phyloP scores from a whole-genome alignment of 2,113 vertebrate species.

The Candoia aspera region DNA sequence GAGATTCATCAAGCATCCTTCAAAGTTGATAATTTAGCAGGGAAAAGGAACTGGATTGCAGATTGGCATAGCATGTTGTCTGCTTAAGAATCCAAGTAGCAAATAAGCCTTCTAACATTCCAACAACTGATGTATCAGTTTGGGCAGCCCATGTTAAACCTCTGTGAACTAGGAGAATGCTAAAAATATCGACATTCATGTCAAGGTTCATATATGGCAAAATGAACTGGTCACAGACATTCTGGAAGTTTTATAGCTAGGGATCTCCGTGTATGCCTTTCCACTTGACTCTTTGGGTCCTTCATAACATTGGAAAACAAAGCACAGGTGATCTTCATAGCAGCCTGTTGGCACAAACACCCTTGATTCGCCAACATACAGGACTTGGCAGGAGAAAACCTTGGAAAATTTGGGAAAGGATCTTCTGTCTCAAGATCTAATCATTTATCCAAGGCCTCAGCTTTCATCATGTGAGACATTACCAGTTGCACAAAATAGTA shows the following conservation, averaged over 20 bases:
- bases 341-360: background rate
- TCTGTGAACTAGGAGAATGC: background rate
- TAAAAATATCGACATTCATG: background rate
- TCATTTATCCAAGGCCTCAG: background rate
- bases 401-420: background rate
- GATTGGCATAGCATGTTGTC: background rate
- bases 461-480: background rate
- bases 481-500: background rate
- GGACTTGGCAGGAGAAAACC: background rate
- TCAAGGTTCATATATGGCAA: background rate
- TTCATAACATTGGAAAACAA: background rate
- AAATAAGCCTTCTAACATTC: background rate
- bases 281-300: background rate
- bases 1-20: background rate
- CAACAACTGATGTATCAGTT: background rate
- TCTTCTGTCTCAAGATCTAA: background rate
- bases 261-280: background rate
- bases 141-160: background rate
- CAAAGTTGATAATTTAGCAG: background rate
- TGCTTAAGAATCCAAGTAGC: background rate
- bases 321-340: background rate
- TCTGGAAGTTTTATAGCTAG: background rate
- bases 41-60: background rate
- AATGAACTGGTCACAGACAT: background rate
- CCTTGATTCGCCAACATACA: background rate